phyloP scores from a whole-genome alignment of 2,888 invertebrate species.

The Andrena flavipes region DNA sequence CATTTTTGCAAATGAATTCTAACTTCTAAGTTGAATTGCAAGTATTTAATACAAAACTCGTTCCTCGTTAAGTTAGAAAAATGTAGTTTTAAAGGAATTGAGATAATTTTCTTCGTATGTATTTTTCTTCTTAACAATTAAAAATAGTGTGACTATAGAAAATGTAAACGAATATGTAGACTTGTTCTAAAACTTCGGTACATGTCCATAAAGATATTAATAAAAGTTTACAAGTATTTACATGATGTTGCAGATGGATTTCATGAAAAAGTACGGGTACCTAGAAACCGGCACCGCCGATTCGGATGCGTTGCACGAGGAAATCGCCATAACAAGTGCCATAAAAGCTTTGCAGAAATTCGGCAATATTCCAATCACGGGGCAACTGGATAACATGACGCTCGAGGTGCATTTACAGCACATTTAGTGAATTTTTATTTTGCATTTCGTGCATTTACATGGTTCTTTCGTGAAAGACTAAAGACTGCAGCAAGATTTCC shows the following conservation, averaged over 20 bases:
- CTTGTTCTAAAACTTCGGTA: too few species aligned
- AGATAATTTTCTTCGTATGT: too few species aligned
- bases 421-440: background rate
- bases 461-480: too few species aligned
- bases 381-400: conserved; percentile 88
- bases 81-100: too few species aligned
- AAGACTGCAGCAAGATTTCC: too few species aligned
- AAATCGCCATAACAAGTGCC: conserved; percentile 88
- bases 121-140: too few species aligned
- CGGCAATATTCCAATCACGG: conserved; percentile 90
- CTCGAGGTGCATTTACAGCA: conserved; percentile 55
- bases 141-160: too few species aligned
- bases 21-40: too few species aligned
- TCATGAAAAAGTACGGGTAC: conserved; percentile 90
- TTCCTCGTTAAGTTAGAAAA: too few species aligned
- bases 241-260: conserved; percentile 86
- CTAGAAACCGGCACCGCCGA: conserved; percentile 84
- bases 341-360: conserved; percentile 90
- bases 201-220: background rate
- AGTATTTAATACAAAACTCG: too few species aligned
- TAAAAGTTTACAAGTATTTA: background rate
- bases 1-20: too few species aligned
- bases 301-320: conserved; percentile 88
- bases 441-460: background rate
- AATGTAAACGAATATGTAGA: too few species aligned